Conservation (phyloP, 2,888 invertebrate genomes). For the Protophormia terraenovae region DNA sequence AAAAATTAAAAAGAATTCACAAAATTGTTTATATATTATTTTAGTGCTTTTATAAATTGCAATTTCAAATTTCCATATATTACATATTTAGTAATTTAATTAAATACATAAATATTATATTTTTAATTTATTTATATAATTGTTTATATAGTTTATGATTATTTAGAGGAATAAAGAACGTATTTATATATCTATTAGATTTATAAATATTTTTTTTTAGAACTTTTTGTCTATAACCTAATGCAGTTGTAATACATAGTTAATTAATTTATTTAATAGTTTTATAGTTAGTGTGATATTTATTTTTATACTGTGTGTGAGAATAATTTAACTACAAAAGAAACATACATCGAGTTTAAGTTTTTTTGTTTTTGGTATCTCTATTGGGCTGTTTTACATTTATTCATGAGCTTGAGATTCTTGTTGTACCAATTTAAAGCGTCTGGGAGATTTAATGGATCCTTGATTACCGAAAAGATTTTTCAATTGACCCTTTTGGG, state of each 20-base stretch:
- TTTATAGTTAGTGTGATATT: not conserved
- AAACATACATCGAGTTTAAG: slow-evolving; percentile 1
- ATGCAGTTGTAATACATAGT: not conserved
- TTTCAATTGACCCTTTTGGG: slow-evolving; percentile 88
- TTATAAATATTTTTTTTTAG: not conserved
- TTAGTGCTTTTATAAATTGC: not conserved
- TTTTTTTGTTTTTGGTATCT: slow-evolving; percentile 6
- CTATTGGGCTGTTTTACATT: slow-evolving; percentile 68
- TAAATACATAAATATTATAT: slow-evolving; percentile 2
- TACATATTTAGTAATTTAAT: slow-evolving; percentile 8
- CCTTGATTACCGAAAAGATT: slow-evolving; percentile 89
- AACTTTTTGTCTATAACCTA: slow-evolving; percentile 5
- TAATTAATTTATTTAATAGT: slow-evolving; percentile 6
- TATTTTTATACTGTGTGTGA: not conserved
- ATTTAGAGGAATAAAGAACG: slow-evolving; percentile 37
- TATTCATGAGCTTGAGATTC: slow-evolving; percentile 95
- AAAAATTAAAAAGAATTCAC: not conserved
- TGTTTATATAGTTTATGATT: slow-evolving; percentile 5
- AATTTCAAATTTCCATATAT: not conserved
- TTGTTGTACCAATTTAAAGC: slow-evolving; percentile 94
- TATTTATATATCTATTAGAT: slow-evolving; percentile 9
- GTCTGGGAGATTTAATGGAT: slow-evolving; percentile 92
- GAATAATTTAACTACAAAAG: slow-evolving; percentile 50
- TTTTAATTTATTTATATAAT: slow-evolving; percentile 12
- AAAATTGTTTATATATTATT: not conserved